These are phyloP conservation scores for Craniophora ligustri DNA, from an alignment of 2,888 invertebrate species.

Conservation along the genomic window DNA sequence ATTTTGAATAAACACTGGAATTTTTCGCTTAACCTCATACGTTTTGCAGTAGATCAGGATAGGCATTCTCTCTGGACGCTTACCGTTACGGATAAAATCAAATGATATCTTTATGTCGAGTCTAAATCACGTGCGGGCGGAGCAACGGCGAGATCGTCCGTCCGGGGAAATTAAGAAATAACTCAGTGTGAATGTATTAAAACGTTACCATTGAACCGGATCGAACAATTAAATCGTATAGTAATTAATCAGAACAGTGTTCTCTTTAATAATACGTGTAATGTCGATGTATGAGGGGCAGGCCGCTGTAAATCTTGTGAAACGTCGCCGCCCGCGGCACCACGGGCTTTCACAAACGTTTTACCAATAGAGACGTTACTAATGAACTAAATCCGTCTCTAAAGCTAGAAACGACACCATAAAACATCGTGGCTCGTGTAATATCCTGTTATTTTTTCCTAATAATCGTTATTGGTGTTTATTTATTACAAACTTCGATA, in stretches of 20 bases:
- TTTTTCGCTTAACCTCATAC: conserved; percentile 76
- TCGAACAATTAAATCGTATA: conserved; percentile 78
- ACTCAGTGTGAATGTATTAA: conserved; percentile 77
- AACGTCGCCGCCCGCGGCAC: conserved; percentile 76
- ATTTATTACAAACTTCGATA: conserved; percentile 86
- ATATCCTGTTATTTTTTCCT: conserved; percentile 88
- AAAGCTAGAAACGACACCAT: conserved; percentile 77
- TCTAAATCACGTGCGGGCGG: conserved; percentile 74
- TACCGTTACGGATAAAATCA: conserved; percentile 71
- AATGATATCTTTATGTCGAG: conserved; percentile 78
- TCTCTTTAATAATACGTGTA: conserved; percentile 85
- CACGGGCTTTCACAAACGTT: conserved; percentile 83
- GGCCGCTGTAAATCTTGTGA: conserved; percentile 81
- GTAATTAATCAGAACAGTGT: conserved; percentile 84
- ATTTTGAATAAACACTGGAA: conserved; percentile 83
- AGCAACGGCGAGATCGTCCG: conserved; percentile 67
- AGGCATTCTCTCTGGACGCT: conserved; percentile 68
- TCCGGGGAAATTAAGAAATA: conserved; percentile 77
- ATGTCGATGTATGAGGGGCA: conserved; percentile 78
- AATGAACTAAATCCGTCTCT: conserved; percentile 76
- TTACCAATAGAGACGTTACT: conserved; percentile 86
- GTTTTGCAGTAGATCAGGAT: conserved; percentile 69
- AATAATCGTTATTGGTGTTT: conserved; percentile 89
- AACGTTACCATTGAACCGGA: conserved; percentile 75
- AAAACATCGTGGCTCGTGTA: conserved; percentile 78